Evolutionary conservation across 1,140 invertebrate genomes (phyloP).

Genomic region (Macrosteles quadrilineatus): DNA sequence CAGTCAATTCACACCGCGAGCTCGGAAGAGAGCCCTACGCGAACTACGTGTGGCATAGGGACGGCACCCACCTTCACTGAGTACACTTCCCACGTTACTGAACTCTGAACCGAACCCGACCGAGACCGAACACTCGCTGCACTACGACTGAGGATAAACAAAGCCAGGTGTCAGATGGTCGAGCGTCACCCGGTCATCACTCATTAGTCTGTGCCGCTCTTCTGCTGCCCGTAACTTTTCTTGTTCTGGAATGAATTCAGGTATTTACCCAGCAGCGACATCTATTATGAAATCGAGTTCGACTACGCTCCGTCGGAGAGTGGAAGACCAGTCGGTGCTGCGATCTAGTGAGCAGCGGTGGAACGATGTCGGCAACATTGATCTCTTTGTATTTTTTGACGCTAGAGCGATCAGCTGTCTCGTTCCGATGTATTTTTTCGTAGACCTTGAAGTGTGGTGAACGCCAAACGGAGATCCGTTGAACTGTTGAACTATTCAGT

Average conservation of each 20-base stretch:
- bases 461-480: background rate
- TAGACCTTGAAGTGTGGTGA: background rate
- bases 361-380: conserved; percentile 4
- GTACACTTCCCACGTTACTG: conserved; percentile 1
- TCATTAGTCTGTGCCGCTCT: conserved; percentile 35
- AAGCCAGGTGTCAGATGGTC: conserved; percentile 31
- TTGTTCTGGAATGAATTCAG: conserved; percentile 31
- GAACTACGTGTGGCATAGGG: conserved; percentile 31
- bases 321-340: background rate
- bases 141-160: conserved; percentile 22
- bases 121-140: background rate
- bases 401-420: conserved; percentile 7
- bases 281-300: conserved; percentile 23
- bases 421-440: background rate
- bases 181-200: conserved; percentile 33
- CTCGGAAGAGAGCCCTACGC: conserved; percentile 28
- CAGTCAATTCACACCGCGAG: conserved; percentile 26
- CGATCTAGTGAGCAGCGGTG: background rate
- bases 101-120: background rate
- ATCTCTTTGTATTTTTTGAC: conserved; percentile 3
- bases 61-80: conserved; percentile 31
- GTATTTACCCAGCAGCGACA: conserved; percentile 32
- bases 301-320: conserved; percentile 8
- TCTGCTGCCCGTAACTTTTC: conserved; percentile 35
- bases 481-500: background rate